Conservation (phyloP, 2,113 vertebrate species). For the Heterocephalus glaber region DNA sequence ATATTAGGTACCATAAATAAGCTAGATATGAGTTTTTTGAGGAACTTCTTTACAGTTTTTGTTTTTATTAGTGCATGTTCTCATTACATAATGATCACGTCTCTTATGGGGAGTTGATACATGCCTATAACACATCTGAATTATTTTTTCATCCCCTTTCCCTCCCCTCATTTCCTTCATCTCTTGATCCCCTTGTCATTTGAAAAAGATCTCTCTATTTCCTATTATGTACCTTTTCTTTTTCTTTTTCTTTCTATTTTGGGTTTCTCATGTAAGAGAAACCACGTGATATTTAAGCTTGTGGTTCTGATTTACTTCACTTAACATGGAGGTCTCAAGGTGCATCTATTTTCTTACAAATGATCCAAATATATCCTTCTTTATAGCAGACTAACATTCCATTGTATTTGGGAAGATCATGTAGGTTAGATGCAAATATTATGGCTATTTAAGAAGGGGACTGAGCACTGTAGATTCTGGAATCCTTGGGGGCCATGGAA, state of each 20-base stretch:
- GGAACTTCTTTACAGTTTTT: background rate
- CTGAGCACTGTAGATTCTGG: background rate
- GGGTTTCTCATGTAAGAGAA: background rate
- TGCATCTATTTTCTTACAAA: background rate
- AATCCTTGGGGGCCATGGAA: background rate
- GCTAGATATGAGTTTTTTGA: background rate
- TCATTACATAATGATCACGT: background rate
- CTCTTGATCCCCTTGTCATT: background rate
- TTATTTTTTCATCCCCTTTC: background rate
- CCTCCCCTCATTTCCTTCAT: background rate
- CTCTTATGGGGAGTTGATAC: background rate
- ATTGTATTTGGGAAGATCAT: background rate
- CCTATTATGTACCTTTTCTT: background rate
- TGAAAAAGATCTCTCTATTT: background rate
- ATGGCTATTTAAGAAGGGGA: background rate
- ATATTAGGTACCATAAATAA: background rate
- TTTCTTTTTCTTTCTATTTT: background rate
- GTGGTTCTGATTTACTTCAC: background rate
- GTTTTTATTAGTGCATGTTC: background rate
- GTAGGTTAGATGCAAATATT: background rate
- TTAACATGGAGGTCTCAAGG: background rate
- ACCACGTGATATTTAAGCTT: background rate
- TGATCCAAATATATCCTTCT: background rate
- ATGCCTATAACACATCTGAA: background rate
- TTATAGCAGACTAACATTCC: background rate